Percentiles rank a stretch among this genome's conserved stretches.
These are phyloP conservation scores for Dioctria linearis DNA, from an alignment of 2,888 invertebrate species.

Conservation along the genomic window DNA sequence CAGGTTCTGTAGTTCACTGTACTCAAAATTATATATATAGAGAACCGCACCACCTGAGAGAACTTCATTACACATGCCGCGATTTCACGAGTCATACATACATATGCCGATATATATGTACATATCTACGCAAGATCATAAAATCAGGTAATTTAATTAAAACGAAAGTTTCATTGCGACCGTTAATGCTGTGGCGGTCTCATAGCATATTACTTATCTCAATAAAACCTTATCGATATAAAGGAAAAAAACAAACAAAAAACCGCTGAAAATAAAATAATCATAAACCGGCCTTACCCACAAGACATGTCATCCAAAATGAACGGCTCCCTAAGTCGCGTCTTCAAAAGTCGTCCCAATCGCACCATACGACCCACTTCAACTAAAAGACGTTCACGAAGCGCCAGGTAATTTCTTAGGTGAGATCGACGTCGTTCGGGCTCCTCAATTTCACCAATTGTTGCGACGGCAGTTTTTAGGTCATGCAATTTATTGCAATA, in stretches of 20 bases:
- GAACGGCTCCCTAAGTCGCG: slow-evolving; percentile 78
- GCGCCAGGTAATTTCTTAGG: slow-evolving; percentile 74
- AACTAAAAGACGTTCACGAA: slow-evolving; percentile 77
- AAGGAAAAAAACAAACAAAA: neutral
- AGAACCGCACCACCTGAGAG: neutral
- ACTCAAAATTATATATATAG: slow-evolving; percentile 5
- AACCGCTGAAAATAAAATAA: neutral
- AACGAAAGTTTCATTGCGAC: slow-evolving; percentile 31
- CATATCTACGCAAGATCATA: neutral
- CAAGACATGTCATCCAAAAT: slow-evolving; percentile 65
- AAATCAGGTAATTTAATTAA: slow-evolving; percentile 37
- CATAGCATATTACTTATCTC: slow-evolving; percentile 36
- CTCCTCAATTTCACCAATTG: slow-evolving; percentile 70
- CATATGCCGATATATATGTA: neutral
- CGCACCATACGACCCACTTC: slow-evolving; percentile 83
- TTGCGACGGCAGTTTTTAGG: slow-evolving; percentile 74
- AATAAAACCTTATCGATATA: slow-evolving; percentile 19
- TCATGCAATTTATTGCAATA: slow-evolving; percentile 77
- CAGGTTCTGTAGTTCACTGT: slow-evolving; percentile 43
- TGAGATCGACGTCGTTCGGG: slow-evolving; percentile 70
- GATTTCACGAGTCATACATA: slow-evolving; percentile 1
- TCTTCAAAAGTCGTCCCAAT: slow-evolving; percentile 78
- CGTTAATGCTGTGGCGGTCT: neutral
- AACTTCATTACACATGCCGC: slow-evolving; percentile 40
- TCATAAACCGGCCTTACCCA: slow-evolving; percentile 32